A percentile compares a stretch with the other conserved stretches of the same genome.
phyloP scores from a whole-genome alignment of 1,140 invertebrate species.

The Temnothorax curvispinosus region DNA sequence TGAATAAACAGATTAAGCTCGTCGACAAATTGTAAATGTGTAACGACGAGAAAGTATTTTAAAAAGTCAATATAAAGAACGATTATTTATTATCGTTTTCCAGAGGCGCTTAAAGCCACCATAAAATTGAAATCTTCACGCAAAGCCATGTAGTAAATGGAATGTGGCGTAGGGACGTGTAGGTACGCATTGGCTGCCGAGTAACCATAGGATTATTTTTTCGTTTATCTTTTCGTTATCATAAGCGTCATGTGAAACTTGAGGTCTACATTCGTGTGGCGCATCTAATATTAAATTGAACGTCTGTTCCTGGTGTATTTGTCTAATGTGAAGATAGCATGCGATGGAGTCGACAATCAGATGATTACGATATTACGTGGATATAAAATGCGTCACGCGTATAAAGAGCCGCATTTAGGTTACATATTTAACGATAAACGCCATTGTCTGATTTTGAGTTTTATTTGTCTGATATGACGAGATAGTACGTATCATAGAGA shows the following conservation, averaged over 20 bases:
- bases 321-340: slow-evolving; percentile 36
- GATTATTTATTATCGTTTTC: slow-evolving; percentile 17
- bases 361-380: background rate
- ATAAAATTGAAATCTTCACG: slow-evolving; percentile 47
- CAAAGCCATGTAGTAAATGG: background rate
- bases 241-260: background rate
- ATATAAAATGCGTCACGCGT: background rate
- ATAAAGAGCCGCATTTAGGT: background rate
- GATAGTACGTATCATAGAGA: background rate
- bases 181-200: background rate
- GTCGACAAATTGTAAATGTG: background rate
- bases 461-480: slow-evolving; percentile 9
- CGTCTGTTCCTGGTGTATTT: background rate
- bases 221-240: background rate
- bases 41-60: background rate
- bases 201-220: background rate
- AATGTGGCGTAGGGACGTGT: background rate
- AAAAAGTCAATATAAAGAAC: background rate
- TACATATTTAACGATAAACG: slow-evolving; percentile 31
- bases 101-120: background rate
- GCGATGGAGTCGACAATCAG: background rate
- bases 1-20: background rate
- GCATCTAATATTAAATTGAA: slow-evolving; percentile 26
- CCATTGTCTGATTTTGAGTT: slow-evolving; percentile 11
- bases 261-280: background rate